These are phyloP conservation scores for Delia radicum DNA, from an alignment of 1,140 invertebrate species.

Conservation along the genomic window DNA sequence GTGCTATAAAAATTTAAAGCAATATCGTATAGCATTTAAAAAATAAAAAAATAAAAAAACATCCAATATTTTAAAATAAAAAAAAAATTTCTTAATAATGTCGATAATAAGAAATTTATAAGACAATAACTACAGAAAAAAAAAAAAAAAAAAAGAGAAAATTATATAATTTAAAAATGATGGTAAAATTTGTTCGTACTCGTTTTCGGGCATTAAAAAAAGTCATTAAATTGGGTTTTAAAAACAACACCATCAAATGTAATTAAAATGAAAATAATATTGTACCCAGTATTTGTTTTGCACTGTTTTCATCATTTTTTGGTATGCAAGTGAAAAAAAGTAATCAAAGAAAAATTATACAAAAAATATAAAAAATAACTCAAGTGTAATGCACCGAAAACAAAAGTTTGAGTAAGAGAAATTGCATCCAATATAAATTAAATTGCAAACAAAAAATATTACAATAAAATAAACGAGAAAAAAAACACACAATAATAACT, in stretches of 20 bases:
- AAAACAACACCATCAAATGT: background rate
- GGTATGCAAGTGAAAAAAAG: background rate
- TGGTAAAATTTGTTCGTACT: background rate
- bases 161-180: background rate
- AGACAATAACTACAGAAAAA: background rate
- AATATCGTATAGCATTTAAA: background rate
- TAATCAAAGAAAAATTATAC: background rate
- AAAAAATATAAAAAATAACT: background rate
- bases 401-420: background rate
- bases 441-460: too few species aligned
- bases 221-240: background rate
- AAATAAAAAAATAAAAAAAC: background rate
- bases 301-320: background rate
- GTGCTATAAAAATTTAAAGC: conserved; percentile 1
- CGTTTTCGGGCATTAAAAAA: background rate
- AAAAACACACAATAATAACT: background rate
- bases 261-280: background rate
- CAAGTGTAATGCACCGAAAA: background rate
- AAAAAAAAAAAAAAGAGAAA: conserved; percentile 3
- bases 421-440: background rate
- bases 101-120: background rate
- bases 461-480: too few species aligned
- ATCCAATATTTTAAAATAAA: background rate
- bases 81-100: background rate
- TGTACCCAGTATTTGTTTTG: background rate